Evolutionary conservation across 2,888 invertebrate species (phyloP), one percentile per base, ranked within the genome.

Genomic region (Cyrtodaria siliqua): DNA sequence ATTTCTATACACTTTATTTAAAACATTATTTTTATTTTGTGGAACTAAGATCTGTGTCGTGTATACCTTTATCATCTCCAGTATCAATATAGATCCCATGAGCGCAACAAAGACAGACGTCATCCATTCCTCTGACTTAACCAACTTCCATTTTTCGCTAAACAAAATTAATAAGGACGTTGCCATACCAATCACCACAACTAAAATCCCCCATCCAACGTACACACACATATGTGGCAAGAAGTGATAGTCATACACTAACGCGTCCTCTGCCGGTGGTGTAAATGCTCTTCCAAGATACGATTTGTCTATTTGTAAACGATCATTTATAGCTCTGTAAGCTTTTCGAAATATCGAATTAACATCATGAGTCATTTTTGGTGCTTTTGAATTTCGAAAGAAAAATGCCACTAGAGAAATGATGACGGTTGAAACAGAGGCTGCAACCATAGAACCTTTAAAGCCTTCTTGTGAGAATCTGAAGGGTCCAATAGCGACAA

Each of bases 61-160:
- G 40, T 40, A 62, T 81, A 91, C 92, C 87, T 92, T 91, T 12
- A 92, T 59, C 0, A 91, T 90, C 71, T 92, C 91, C 1, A 89
- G 87, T 12, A 92, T 57, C 8, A 92, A 77, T 2, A 92, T 77
- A 0, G 91, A 91, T 0, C 85, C 79, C 27, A 92, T 82, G 66
- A 91, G 86, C 0, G 91, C 85, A 0, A 90, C 57, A 18, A 91
- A 56, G 18, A 92, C 81, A 2, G 93, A 86, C 0, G 91, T 87
- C 27, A 93, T 87, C 93, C 93, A 93, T 67, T 90, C 87, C 18
- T 90, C 89, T 0, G 92, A 90, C 59, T 91, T 92, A 23, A 84
- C 86, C 66, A 91, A 87, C 6, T 92, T 91, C 86, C 93, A 93
- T 67, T 89, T 82, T 14, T 92, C 86, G 24, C 91, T 92, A 82